Conservation (phyloP, 1,140 invertebrate species). For the Atta cephalotes region DNA sequence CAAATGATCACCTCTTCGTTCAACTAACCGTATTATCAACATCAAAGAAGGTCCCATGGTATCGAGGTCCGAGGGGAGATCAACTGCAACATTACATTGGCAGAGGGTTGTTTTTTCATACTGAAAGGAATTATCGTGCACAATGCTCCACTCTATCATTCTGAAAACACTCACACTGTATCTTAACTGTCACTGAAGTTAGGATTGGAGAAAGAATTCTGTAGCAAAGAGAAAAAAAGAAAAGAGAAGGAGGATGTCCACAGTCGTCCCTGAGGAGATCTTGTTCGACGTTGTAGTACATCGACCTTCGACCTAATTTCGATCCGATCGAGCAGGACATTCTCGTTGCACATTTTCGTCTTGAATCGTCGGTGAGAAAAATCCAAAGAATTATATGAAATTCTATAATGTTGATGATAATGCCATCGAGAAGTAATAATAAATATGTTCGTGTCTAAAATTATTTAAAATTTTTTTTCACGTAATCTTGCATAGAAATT, state of each 20-base stretch:
- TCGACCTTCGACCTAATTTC: constrained; percentile 75
- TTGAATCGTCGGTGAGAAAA: constrained; percentile 1
- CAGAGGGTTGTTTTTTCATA: constrained; percentile 61
- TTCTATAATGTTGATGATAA: not conserved
- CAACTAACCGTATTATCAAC: constrained; percentile 50
- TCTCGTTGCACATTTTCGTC: constrained; percentile 16
- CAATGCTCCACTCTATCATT: constrained; percentile 33
- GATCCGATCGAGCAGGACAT: constrained; percentile 54
- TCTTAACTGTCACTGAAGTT: not conserved
- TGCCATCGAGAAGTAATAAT: not conserved
- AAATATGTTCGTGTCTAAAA: not conserved
- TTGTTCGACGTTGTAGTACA: constrained; percentile 63
- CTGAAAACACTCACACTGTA: not conserved
- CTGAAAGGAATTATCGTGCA: constrained; percentile 68
- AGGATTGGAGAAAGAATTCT: not conserved
- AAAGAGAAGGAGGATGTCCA: not conserved
- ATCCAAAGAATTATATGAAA: constrained; percentile 40
- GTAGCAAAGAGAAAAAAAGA: not conserved
- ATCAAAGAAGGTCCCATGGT: not conserved
- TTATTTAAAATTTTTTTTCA: not conserved
- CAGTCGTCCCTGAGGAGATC: constrained; percentile 46
- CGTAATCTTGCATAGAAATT: not conserved
- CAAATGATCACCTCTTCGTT: constrained; percentile 34
- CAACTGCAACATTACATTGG: constrained; percentile 12
- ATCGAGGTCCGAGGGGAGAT: constrained; percentile 8